Base-by-base conservation (phyloP, 2,888 invertebrate genomes). In the Boloria selene region DNA sequence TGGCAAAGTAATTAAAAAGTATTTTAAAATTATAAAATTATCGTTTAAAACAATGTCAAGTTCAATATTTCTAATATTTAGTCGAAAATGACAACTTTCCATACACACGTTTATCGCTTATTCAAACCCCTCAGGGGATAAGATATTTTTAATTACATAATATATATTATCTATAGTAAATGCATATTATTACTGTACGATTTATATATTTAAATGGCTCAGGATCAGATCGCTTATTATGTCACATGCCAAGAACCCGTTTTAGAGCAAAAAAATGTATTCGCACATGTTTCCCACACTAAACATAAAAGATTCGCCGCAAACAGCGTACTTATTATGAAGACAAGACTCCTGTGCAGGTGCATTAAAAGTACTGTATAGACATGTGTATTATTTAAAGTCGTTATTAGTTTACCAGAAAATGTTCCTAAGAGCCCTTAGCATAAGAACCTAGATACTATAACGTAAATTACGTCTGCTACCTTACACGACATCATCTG, bases 251-350 rank as follows among this genome's bases (percentile, higher is more conserved):
- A 22, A 22, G 67, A 73, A 74, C 74, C 73, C 72, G 71, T 73
- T 73, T 69, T 61, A 17, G 64, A 68, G 67, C 73, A 72, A 77
- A 77, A 73, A 70, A 70, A 70, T 61, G 65, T 67, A 70, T 72
- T 71, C 67, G 64, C 65, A 62, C 60, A 72, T 68, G 71, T 73
- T 87, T 89, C 89, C 82, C 88, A 88, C 87, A 86, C 67, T 74
- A 69, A 71, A 75, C 76, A 82, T 80, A 83, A 78, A 77, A 79
- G 79, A 77, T 82, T 82, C 74, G 78, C 77, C 79, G 79, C 82
- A 83, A 82, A 77, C 75, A n/a, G 56, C 22, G 77, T 79, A 77
- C 77, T 77, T 73, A 78, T 74, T 70, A 70, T 73, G 72, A 64
- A 69, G 67, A 71, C 62, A 75, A 76, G 76, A 78, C 79, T 79